Base-by-base conservation (phyloP, 2,113 vertebrate species). In the Grammomys dolichurus region DNA sequence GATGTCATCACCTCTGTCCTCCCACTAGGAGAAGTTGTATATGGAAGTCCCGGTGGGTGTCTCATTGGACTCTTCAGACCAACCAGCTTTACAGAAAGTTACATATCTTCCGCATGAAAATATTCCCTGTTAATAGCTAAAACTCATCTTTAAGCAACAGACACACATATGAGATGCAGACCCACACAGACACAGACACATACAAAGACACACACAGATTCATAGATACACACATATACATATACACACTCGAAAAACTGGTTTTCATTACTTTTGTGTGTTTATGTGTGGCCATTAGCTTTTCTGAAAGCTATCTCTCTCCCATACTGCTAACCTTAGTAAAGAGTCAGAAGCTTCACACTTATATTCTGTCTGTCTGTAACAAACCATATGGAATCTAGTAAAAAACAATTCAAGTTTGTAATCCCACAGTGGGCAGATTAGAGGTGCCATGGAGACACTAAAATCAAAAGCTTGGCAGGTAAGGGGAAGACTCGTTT, bases 101-200 rank as follows among this genome's bases (percentile, higher is more conserved):
- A 67, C 14, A 67, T 5, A 33, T 31, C 85, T 91, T 33, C 43
- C 46, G 65, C 28, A 58, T 63, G 46, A 95, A 88, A 95, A 72
- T 33, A 10, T 70, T 78, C 73, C 94, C 58, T 13, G 81, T 90
- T 92, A 96, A 86, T 95, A 86, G 77, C 36, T 72, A 92, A 96
- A 94, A 69, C 85, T 81, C 22, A 93, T 4, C 24, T 87, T 94
- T 81, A 75, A 51, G 70, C 63, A 72, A 73, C 4, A 46, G 40
- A 73, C 33, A 81, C 78, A 63, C 24, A 43, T 20, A 54, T 4
- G 76, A 67, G 65, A 69, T 31, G 28, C 65, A 67, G 63, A 67
- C 26, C 12, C 72, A 67, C 46, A 90, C 46, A 56, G 9, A n/a
- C 36, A 33, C 28, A 80, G 48, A 51, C 51, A 77, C 46, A 77